These are phyloP conservation scores for Cancer borealis DNA, from an alignment of 2,888 invertebrate species.

Conservation along the genomic window DNA sequence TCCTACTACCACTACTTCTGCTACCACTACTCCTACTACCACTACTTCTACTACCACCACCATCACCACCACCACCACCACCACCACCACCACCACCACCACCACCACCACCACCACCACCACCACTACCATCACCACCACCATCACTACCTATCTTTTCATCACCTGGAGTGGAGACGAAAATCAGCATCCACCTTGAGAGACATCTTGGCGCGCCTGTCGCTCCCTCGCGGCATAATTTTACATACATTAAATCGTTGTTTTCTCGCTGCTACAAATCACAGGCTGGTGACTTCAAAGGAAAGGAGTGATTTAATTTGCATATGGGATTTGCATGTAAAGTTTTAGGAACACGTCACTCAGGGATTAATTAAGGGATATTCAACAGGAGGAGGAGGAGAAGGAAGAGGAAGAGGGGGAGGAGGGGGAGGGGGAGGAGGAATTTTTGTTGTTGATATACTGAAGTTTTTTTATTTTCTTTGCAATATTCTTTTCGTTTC, in stretches of 20 bases:
- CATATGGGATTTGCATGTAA: background rate
- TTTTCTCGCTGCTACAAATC: background rate
- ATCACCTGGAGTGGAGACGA: background rate
- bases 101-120: no score
- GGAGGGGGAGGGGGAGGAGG: background rate
- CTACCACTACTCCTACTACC: background rate
- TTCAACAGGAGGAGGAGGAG: background rate
- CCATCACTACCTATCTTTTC: background rate
- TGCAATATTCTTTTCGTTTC: background rate
- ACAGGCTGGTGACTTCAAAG: background rate
- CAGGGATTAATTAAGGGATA: background rate
- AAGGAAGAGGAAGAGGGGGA: background rate
- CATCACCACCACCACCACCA: background rate
- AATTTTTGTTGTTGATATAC: background rate
- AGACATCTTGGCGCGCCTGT: background rate
- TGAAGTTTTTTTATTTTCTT: background rate
- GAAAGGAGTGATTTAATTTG: background rate
- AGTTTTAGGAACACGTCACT: background rate
- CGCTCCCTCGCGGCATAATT: background rate
- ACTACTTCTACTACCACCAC: background rate
- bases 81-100: background rate
- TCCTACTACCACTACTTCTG: slow-evolving; percentile 8
- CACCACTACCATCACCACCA: no score
- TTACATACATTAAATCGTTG: background rate
- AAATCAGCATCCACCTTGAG: background rate